These are phyloP conservation scores for Ctenomys sociabilis DNA, from an alignment of 2,113 vertebrate species.

Conservation along the genomic window DNA sequence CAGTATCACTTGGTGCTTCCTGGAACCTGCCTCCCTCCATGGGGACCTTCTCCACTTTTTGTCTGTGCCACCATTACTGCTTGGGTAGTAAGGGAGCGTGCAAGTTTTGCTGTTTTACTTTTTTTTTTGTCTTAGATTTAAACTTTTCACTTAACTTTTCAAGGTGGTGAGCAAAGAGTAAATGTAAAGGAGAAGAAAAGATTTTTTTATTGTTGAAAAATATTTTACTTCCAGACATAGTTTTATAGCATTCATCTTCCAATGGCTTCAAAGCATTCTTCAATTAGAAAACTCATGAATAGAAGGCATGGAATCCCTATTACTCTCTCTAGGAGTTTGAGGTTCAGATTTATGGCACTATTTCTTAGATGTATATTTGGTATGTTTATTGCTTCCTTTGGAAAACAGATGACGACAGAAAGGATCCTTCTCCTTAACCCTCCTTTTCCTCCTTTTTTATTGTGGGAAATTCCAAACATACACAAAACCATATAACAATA, in stretches of 20 bases:
- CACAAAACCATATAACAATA: neutral
- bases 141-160: neutral
- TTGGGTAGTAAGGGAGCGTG: neutral
- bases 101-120: neutral
- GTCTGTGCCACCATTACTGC: neutral
- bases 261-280: constrained; percentile 12
- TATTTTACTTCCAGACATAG: neutral
- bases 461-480: constrained; percentile 34
- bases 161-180: neutral
- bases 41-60: neutral
- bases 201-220: constrained; percentile 23
- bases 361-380: constrained; percentile 54
- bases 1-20: neutral
- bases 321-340: neutral
- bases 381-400: constrained; percentile 62
- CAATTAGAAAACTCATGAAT: constrained; percentile 11
- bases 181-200: neutral
- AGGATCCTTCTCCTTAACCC: neutral
- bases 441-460: neutral
- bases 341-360: neutral
- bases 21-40: neutral
- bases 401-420: neutral
- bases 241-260: constrained; percentile 44
- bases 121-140: neutral
- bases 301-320: neutral